phyloP scores from a whole-genome alignment of 1,140 invertebrate genomes.

The Trichomalopsis sarcophagae region DNA sequence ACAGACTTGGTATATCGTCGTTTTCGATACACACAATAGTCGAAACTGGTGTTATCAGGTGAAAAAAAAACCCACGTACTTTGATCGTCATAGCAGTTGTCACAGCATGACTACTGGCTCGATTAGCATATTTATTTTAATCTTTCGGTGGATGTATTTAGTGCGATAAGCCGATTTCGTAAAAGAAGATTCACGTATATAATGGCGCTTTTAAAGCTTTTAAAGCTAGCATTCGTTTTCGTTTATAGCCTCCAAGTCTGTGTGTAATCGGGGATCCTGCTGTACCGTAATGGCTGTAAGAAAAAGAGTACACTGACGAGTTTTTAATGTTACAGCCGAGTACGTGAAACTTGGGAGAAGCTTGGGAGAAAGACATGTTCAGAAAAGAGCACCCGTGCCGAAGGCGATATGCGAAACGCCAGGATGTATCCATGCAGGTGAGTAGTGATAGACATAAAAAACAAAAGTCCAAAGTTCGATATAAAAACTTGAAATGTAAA shows the following conservation, averaged over 20 bases:
- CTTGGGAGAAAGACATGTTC: not conserved
- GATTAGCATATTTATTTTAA: too few species aligned
- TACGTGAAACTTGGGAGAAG: not conserved
- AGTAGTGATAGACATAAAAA: too few species aligned
- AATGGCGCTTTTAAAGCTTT: not conserved
- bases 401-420: constrained; percentile 77
- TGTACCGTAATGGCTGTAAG: too few species aligned
- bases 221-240: not conserved
- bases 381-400: not conserved
- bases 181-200: not conserved
- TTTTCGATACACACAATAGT: too few species aligned
- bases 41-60: too few species aligned
- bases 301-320: not conserved
- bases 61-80: too few species aligned
- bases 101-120: too few species aligned
- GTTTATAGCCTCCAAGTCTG: not conserved
- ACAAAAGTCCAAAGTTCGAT: too few species aligned
- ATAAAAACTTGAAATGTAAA: too few species aligned
- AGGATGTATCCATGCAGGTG: constrained; percentile 81
- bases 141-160: too few species aligned
- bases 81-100: too few species aligned
- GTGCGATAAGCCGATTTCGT: too few species aligned
- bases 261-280: not conserved
- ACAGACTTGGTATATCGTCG: not conserved
- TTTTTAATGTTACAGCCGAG: constrained; percentile 6